phyloP scores from a whole-genome alignment of 2,888 invertebrate species.

The Standfussiana lucernea region DNA sequence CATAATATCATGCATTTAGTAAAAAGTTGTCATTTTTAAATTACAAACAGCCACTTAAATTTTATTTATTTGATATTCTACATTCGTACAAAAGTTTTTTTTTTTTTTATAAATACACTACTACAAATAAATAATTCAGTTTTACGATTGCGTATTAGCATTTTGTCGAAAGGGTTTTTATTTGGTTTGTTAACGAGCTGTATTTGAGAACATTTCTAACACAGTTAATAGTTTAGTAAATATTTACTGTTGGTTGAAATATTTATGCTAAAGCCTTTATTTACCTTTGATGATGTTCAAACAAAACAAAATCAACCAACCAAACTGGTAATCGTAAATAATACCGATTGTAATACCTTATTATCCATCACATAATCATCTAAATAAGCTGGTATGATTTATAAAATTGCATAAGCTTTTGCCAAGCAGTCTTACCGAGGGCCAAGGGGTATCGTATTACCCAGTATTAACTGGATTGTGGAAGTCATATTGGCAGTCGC shows the following conservation, averaged over 20 bases:
- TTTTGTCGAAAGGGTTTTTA: neutral
- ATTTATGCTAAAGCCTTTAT: neutral
- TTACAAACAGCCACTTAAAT: too few relatives aligned
- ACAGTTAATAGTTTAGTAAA: neutral
- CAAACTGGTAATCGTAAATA: neutral
- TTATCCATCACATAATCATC: neutral
- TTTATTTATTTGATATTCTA: slow-evolving; percentile 10
- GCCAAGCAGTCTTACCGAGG: neutral
- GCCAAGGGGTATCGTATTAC: neutral
- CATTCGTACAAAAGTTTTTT: neutral
- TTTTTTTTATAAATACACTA: neutral
- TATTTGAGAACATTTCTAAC: slow-evolving; percentile 1
- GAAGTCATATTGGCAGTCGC: neutral
- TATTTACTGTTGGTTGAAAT: neutral
- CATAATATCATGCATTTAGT: too few relatives aligned
- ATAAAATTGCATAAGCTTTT: neutral
- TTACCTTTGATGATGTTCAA: neutral
- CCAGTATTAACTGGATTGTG: neutral
- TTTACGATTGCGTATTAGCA: neutral
- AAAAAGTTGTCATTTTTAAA: too few relatives aligned
- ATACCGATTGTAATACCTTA: neutral
- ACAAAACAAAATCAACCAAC: neutral
- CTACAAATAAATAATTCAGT: neutral
- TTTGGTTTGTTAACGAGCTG: slow-evolving; percentile 9
- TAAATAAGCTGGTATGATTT: neutral